Conservation (phyloP, 2,797 vertebrate species). For the Aldrovandia affinis region DNA sequence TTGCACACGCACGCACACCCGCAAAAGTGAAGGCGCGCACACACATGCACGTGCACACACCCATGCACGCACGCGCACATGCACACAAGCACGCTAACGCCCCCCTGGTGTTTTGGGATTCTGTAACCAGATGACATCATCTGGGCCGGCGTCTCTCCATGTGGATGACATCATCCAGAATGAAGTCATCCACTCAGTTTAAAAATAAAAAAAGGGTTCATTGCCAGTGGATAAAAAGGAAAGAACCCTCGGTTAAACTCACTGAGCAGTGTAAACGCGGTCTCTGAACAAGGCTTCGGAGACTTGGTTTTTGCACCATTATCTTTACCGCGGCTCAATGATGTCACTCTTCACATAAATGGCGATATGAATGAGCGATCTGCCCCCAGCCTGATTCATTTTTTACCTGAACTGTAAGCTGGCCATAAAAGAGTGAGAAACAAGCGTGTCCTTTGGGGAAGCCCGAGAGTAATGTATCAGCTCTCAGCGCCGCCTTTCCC, state of each 20-base stretch:
- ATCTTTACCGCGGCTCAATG: neutral
- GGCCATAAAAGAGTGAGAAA: neutral
- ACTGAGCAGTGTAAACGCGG: neutral
- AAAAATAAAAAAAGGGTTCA: constrained; percentile 30
- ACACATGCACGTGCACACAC: neutral
- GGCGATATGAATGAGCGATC: neutral
- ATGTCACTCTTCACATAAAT: neutral
- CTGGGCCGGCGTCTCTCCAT: constrained; percentile 53
- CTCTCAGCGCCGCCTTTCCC: neutral
- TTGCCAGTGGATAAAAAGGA: constrained; percentile 5
- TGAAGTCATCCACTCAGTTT: constrained; percentile 77
- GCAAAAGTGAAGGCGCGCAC: neutral
- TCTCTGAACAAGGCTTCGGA: neutral
- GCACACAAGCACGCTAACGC: constrained; percentile 28
- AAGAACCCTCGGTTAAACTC: neutral
- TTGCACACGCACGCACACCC: neutral
- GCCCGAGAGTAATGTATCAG: neutral
- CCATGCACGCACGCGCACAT: neutral
- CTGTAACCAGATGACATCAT: constrained; percentile 73
- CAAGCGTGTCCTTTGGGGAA: neutral
- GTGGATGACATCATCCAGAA: constrained; percentile 79
- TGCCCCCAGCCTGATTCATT: neutral
- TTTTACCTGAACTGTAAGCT: neutral
- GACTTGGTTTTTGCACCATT: neutral
- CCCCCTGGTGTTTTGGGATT: constrained; percentile 65